A percentile compares a stretch with the other conserved stretches of the same genome.
Evolutionary conservation across 2,113 vertebrate species (phyloP).

Genomic region (Speoplatyrhinus poulsoni): DNA sequence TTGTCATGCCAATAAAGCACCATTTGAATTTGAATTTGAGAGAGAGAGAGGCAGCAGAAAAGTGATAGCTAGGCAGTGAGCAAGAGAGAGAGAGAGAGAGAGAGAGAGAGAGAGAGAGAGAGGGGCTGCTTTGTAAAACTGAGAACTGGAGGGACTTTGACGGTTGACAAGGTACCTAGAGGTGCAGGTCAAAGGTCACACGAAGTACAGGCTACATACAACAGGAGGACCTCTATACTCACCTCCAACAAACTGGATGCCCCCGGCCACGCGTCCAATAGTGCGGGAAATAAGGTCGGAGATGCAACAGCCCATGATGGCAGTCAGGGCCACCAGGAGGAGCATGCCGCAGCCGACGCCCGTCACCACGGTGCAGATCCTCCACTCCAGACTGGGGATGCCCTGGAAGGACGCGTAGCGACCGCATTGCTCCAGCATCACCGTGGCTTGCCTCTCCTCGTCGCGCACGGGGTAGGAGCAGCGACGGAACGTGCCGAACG

Average conservation of each 20-base stretch:
- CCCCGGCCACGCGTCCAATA: constrained; percentile 93
- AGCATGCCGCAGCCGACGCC: constrained; percentile 95
- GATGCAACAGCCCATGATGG: constrained; percentile 96
- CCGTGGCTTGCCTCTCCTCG: constrained; percentile 86
- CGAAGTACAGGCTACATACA: not conserved
- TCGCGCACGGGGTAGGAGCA: constrained; percentile 95
- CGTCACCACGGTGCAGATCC: constrained; percentile 91
- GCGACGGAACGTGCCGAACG: constrained; percentile 94
- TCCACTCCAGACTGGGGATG: constrained; percentile 93
- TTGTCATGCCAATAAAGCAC: too few species aligned
- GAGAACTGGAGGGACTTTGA: not conserved
- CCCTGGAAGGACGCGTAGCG: constrained; percentile 94
- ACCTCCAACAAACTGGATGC: constrained; percentile 96
- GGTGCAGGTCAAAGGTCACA: not conserved
- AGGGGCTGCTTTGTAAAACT: not conserved
- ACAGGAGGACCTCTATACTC: constrained; percentile 61
- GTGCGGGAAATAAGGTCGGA: constrained; percentile 96
- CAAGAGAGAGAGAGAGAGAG: not conserved
- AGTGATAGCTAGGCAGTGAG: too few species aligned
- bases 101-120: too few species aligned
- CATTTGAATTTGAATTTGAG: too few species aligned
- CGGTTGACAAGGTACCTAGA: not conserved
- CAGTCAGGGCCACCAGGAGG: constrained; percentile 91
- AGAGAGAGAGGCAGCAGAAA: not conserved
- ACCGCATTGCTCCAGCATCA: constrained; percentile 98